These are phyloP conservation scores for Lophius piscatorius DNA, from an alignment of 2,113 vertebrate genomes.

Conservation along the genomic window DNA sequence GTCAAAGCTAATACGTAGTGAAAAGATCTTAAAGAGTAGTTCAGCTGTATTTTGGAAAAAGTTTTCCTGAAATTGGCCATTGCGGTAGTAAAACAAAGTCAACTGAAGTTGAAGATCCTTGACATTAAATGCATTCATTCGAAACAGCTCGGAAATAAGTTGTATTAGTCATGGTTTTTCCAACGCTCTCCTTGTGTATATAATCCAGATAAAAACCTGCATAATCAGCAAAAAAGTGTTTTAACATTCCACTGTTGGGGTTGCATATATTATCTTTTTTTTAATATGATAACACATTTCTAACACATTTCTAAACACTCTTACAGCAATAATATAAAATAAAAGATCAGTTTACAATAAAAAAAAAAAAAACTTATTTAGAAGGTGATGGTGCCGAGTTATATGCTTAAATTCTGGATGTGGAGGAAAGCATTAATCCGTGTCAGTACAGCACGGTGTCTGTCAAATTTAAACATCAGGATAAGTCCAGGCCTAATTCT, in stretches of 20 bases:
- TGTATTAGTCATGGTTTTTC: neutral
- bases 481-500: conserved; percentile 47
- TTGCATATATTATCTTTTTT: no score
- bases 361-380: no score
- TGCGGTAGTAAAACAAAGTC: conserved; percentile 14
- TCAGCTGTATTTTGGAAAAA: conserved; percentile 34
- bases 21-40: conserved; percentile 54
- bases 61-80: conserved; percentile 23
- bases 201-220: no score
- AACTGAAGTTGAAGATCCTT: neutral
- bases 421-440: conserved; percentile 51
- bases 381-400: conserved; percentile 13
- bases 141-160: neutral
- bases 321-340: no score
- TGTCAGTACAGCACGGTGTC: conserved; percentile 49
- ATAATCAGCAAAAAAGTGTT: no score
- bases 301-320: no score
- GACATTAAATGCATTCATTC: conserved; percentile 1
- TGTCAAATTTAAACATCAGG: conserved; percentile 55
- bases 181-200: no score
- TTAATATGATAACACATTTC: no score
- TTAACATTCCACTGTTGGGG: no score
- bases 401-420: conserved; percentile 21
- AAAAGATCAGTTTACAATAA: no score
- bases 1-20: conserved; percentile 67